phyloP scores from a whole-genome alignment of 2,113 vertebrate species.

The Rostratula benghalensis region DNA sequence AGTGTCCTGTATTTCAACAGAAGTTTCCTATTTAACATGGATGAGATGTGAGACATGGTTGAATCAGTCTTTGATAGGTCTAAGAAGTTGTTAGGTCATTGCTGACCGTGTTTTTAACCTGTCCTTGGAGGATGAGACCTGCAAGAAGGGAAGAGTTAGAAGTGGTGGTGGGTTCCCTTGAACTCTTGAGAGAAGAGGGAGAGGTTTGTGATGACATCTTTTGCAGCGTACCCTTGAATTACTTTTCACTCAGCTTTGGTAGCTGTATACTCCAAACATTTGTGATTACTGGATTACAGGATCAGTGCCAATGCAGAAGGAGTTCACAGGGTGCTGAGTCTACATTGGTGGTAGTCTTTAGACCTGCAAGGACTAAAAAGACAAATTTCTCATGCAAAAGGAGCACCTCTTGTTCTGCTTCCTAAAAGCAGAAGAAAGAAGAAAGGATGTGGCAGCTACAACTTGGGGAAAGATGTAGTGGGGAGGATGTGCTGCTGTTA shows the following conservation, averaged over 20 bases:
- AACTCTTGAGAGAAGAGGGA: not conserved
- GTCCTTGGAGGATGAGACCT: not conserved
- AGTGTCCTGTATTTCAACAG: not conserved
- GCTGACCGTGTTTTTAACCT: not conserved
- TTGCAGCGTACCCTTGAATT: not conserved
- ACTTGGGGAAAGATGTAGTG: not conserved
- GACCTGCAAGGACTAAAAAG: not conserved
- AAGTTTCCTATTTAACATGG: not conserved
- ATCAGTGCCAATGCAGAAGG: not conserved
- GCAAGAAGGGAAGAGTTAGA: not conserved
- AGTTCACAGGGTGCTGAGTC: not conserved
- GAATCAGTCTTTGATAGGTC: not conserved
- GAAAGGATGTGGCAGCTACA: not conserved
- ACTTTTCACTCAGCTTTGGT: not conserved
- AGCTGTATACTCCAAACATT: not conserved
- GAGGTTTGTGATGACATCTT: not conserved
- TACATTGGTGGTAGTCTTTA: not conserved
- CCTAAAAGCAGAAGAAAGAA: not conserved
- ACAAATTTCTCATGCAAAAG: not conserved
- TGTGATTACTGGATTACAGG: not conserved
- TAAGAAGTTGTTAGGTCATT: not conserved
- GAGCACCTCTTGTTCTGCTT: not conserved
- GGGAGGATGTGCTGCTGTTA: not conserved
- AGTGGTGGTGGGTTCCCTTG: not conserved
- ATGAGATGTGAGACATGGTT: not conserved